Base-by-base conservation (phyloP, 1,140 invertebrate genomes). In the Rhopalosiphum padi region DNA sequence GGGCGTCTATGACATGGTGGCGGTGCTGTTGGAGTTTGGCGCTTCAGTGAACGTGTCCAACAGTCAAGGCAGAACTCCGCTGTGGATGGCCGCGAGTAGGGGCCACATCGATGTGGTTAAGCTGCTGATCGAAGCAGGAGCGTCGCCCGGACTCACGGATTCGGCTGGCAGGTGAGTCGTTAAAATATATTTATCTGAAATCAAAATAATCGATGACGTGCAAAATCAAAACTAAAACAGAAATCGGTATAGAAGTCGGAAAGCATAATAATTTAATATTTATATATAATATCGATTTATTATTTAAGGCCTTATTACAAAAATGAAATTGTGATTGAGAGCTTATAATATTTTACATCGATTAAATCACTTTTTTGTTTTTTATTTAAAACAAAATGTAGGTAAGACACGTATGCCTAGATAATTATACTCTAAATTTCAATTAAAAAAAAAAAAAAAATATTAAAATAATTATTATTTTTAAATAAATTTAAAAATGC, bases 11-110 rank as follows among this genome's bases (percentile, higher is more conserved):
- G 97, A 98, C 15, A 98, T 99, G 97, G 98, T 99, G 0, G 97
- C 97, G 8, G 95, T 99, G 11, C 95, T 99, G 25, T 95, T 99
- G 15, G 98, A 99, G 95, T 98, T 99, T 95, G 98, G 98, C 30
- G 98, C 98, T 4, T 97, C 99, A 95, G 96, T 99, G 1, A 98
- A 99, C 95, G 96, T 97, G 93, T 97, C 97, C 0, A 99, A 99
- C 94, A 98, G 97, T 94, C 98, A 98, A 95, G 98, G 98, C 15
- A 97, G 97, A 94, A 98, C 97, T 1, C 97, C 98, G 0, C 95
- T 98, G 21, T 97, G 97, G 43, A 95, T 98, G 90, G 98, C 98
- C 9, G 97, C 98, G 91, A 96, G 97, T 94, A 97, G 97, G 94
- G 98, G 98, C 23, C 98, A 99, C 94, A 89, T 94, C n/a, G 95